phyloP scores from a whole-genome alignment of 2,888 invertebrate genomes.

The Drosophila imparisetae region DNA sequence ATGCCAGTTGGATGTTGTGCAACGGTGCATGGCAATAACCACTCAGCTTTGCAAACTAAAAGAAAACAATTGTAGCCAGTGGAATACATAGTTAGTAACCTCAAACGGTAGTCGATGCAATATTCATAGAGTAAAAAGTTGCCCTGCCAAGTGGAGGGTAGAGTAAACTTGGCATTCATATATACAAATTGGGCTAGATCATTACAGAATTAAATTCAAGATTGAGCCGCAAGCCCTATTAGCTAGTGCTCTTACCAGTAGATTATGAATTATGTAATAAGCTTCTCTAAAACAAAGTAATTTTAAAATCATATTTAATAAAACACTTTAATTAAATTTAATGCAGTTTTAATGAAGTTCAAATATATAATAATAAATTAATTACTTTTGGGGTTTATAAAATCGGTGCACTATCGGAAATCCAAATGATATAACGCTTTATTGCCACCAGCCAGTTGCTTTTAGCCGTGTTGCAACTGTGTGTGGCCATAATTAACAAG shows the following conservation, averaged over 20 bases:
- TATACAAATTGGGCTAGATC: background rate
- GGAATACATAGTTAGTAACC: background rate
- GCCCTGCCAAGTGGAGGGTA: background rate
- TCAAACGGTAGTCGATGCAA: background rate
- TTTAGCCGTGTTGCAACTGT: conserved; percentile 19
- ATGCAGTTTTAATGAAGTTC: background rate
- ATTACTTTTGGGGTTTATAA: background rate
- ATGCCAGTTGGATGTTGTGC: background rate
- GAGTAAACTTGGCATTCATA: background rate
- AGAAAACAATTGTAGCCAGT: background rate
- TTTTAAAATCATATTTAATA: background rate
- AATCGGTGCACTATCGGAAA: background rate
- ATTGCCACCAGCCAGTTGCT: conserved; percentile 15
- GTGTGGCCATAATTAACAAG: conserved; percentile 38
- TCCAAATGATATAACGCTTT: conserved; percentile 29
- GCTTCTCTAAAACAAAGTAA: background rate
- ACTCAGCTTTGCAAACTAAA: background rate
- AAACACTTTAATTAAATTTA: background rate
- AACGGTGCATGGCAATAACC: background rate
- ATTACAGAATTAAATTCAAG: background rate
- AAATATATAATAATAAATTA: background rate
- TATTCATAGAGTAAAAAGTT: background rate
- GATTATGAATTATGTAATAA: background rate
- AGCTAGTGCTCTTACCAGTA: background rate
- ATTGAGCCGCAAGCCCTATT: too few relatives aligned